A percentile compares a stretch with the other conserved stretches of the same genome.
These are phyloP conservation scores for Dissostichus mawsoni DNA, from an alignment of 2,113 vertebrate genomes.

Conservation along the genomic window DNA sequence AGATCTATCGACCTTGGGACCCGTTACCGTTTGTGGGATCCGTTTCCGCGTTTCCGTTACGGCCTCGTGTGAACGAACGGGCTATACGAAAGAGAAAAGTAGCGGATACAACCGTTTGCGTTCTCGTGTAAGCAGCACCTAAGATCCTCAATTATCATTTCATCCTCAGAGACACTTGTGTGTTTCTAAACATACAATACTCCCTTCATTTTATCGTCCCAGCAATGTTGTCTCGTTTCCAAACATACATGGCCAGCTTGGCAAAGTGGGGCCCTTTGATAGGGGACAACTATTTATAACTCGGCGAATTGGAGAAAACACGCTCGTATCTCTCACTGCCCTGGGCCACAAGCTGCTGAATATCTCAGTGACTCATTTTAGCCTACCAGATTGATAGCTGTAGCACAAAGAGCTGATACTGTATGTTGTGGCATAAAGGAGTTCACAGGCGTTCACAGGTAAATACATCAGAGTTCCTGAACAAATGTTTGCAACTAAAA, in stretches of 20 bases:
- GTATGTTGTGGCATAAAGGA: background rate
- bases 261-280: background rate
- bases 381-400: background rate
- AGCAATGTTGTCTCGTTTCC: background rate
- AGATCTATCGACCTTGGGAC: no score
- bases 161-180: background rate
- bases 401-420: background rate
- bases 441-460: background rate
- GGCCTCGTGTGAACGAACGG: no score
- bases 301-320: background rate
- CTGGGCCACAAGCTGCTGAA: background rate
- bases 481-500: no score
- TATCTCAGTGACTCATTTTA: background rate
- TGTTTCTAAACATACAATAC: background rate
- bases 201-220: background rate
- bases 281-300: slow-evolving; percentile 14
- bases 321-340: background rate
- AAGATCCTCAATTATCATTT: background rate
- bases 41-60: no score
- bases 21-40: no score
- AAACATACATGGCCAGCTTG: background rate
- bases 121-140: no score
- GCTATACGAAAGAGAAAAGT: no score
- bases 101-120: no score
- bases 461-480: background rate